Base-by-base conservation (phyloP, 2,888 invertebrate genomes). In the Sycophila texana region DNA sequence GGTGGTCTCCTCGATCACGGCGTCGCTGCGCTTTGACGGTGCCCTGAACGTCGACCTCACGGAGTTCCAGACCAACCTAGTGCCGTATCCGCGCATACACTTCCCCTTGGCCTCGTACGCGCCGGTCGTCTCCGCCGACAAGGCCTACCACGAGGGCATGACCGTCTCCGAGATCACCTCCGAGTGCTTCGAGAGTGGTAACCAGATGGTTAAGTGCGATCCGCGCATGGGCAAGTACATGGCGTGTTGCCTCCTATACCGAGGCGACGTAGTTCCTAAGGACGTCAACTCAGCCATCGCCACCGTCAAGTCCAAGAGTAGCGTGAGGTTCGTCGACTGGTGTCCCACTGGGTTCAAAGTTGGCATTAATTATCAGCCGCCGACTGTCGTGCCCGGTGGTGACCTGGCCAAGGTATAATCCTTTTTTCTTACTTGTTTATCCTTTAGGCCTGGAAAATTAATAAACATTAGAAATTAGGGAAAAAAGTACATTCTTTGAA, bases 261-360 rank as follows among this genome's bases (percentile, higher is more conserved):
- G 96, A 14, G 98, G 98, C 0, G 98, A 98, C 88, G 97, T 98
- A 13, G 97, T 95, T 47, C 95, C 96, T 0, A 95, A 96, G 88
- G 97, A 97, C 87, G 96, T 97, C 10, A 97, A 98, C 88, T 95
- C 94, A 0, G 95, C 96, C 16, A 95, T 96, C 74, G 95, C 95
- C 0, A 93, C 93, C 71, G 95, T 96, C 92, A 96, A 96, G 89
- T 93, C 94, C 0, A 93, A 95, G 84, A 94, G 94, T 84, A 93
- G 93, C 71, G 95, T 98, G 74, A 94, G 96, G 83, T 98, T 98
- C 87, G 97, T 98, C n/a, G 97, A 97, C 87, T 97, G 97, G 97
- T 96, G 97, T 89, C 97, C 97, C 2, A 97, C 97, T 10, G 97
- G 98, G 0, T 97, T 97, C 88, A 97, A 97, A 92, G 95, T 95